Evolutionary conservation across 2,888 invertebrate genomes (phyloP).

Genomic region (Drosophila limbata): DNA sequence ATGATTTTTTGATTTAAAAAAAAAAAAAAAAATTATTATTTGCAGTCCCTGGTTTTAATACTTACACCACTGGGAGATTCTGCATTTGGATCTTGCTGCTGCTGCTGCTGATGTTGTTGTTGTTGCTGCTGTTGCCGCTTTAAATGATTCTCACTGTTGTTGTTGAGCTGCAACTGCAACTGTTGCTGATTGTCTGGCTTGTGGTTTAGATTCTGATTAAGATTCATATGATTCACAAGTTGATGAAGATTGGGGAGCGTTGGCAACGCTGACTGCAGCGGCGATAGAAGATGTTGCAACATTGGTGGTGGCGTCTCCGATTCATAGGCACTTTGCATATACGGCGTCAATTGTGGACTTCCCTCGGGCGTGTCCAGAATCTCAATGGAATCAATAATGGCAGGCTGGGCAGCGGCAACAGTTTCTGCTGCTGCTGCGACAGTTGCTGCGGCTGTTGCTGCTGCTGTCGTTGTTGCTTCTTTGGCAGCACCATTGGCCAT

Average conservation of each 20-base stretch:
- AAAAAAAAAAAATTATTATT: too few species aligned
- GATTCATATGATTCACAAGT: slow-evolving; percentile 6
- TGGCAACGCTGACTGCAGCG: slow-evolving; percentile 17
- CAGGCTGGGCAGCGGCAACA: slow-evolving; percentile 14
- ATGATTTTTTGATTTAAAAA: too few species aligned
- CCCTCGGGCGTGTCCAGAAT: slow-evolving; percentile 84
- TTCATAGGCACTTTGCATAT: slow-evolving; percentile 63
- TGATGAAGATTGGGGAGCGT: slow-evolving; percentile 46
- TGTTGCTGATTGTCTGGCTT: slow-evolving; percentile 55
- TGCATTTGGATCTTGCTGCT: slow-evolving; percentile 28
- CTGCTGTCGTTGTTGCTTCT: slow-evolving; percentile 3
- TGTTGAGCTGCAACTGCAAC: slow-evolving; percentile 17
- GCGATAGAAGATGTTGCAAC: neutral
- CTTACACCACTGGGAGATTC: slow-evolving; percentile 73
- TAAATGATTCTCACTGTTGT: slow-evolving; percentile 66
- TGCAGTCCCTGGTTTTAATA: too few species aligned
- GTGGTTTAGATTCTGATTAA: slow-evolving; percentile 46
- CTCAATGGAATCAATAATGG: slow-evolving; percentile 83
- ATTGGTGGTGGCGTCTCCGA: slow-evolving; percentile 21
- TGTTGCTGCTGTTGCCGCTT: slow-evolving; percentile 58
- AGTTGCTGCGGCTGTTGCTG: slow-evolving; percentile 18
- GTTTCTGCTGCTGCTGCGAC: slow-evolving; percentile 4
- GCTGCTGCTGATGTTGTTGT: slow-evolving; percentile 25
- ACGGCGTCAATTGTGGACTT: slow-evolving; percentile 69
- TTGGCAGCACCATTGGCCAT: slow-evolving; percentile 74